These are phyloP conservation scores for Phyllopteryx taeniolatus DNA, from an alignment of 2,113 vertebrate genomes.

Conservation along the genomic window DNA sequence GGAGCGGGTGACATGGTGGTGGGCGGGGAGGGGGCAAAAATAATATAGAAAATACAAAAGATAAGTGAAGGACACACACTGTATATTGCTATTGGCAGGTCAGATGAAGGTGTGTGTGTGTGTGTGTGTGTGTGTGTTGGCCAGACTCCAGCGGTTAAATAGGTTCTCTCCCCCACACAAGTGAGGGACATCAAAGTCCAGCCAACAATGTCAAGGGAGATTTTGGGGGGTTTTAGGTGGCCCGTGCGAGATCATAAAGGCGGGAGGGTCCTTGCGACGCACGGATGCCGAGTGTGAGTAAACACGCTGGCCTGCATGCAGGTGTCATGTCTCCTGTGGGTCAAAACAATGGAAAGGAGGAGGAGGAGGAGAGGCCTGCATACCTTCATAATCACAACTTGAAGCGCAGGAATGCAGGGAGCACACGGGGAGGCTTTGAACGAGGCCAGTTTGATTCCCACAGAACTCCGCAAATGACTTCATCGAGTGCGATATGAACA, in stretches of 20 bases:
- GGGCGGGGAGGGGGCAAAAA: slow-evolving; percentile 36
- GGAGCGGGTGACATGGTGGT: slow-evolving; percentile 2
- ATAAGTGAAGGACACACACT: slow-evolving; percentile 68
- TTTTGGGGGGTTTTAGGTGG: slow-evolving; percentile 20
- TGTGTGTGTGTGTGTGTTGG: slow-evolving; percentile 43
- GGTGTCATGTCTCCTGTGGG: too few species aligned
- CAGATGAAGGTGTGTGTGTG: slow-evolving; percentile 52
- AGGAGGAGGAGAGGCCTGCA: slow-evolving; percentile 13
- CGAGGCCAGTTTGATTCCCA: slow-evolving; percentile 11
- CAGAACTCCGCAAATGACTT: slow-evolving; percentile 7
- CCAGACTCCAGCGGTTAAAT: slow-evolving; percentile 56
- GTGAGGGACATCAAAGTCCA: slow-evolving; percentile 44
- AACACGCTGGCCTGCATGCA: background rate
- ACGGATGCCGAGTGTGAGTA: slow-evolving; percentile 16
- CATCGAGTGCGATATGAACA: slow-evolving; percentile 7
- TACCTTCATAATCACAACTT: slow-evolving; percentile 17
- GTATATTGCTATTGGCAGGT: slow-evolving; percentile 66
- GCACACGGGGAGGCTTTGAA: slow-evolving; percentile 15
- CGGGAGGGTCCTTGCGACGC: slow-evolving; percentile 8
- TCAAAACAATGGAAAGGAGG: slow-evolving; percentile 12
- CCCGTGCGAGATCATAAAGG: slow-evolving; percentile 23
- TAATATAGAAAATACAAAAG: slow-evolving; percentile 66
- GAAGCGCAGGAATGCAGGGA: background rate
- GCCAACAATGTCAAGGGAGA: slow-evolving; percentile 7
- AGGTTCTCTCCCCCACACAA: slow-evolving; percentile 36